These are phyloP conservation scores for Drosophila nigromelanica DNA, from an alignment of 1,140 invertebrate genomes.

Conservation along the genomic window DNA sequence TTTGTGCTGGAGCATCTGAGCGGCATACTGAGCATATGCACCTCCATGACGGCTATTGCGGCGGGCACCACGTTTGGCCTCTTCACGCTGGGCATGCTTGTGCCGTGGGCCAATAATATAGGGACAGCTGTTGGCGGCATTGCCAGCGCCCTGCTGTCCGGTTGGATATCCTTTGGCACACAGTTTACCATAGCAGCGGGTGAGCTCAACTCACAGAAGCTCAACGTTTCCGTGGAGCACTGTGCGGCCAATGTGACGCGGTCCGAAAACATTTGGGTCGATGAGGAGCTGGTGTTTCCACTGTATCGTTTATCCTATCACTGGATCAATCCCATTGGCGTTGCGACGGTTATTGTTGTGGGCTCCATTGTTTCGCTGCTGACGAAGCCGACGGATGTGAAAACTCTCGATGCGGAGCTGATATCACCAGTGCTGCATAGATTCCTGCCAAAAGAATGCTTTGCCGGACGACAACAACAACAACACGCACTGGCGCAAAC, in stretches of 20 bases:
- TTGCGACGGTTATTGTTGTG: constrained; percentile 86
- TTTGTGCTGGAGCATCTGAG: constrained; percentile 89
- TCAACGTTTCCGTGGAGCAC: constrained; percentile 81
- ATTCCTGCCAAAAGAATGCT: constrained; percentile 79
- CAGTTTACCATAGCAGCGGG: constrained; percentile 84
- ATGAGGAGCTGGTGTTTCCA: constrained; percentile 87
- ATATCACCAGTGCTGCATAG: constrained; percentile 87
- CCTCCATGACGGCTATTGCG: constrained; percentile 91
- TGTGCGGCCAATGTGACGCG: constrained; percentile 73
- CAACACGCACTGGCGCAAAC: constrained; percentile 49
- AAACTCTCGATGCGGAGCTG: constrained; percentile 86
- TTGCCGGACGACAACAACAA: constrained; percentile 43
- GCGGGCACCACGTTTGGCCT: constrained; percentile 93
- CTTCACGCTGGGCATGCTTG: constrained; percentile 93
- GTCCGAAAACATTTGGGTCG: constrained; percentile 69
- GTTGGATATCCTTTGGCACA: constrained; percentile 86
- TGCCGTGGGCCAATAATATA: constrained; percentile 91
- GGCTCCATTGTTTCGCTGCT: constrained; percentile 88
- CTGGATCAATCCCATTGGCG: constrained; percentile 90
- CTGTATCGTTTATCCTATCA: constrained; percentile 90
- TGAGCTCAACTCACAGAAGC: constrained; percentile 82
- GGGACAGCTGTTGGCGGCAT: constrained; percentile 86
- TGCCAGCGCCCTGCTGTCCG: constrained; percentile 86
- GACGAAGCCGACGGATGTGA: constrained; percentile 87
- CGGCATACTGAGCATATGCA: constrained; percentile 90